These are phyloP conservation scores for Peromyscus attwateri DNA, from an alignment of 2,797 vertebrate species.

Conservation along the genomic window DNA sequence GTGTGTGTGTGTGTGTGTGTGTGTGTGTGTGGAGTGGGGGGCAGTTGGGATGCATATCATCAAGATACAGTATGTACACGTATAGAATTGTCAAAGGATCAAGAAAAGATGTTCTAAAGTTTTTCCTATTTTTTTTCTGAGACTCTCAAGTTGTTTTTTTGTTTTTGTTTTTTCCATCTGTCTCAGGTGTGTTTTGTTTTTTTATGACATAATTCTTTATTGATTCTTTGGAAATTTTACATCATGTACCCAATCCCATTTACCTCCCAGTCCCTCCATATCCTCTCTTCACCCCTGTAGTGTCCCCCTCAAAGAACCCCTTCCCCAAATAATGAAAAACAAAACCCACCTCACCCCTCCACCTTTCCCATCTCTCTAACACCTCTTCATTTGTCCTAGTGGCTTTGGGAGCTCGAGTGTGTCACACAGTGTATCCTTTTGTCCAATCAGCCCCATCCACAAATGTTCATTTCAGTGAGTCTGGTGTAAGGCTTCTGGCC, in stretches of 20 bases:
- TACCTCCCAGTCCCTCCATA: neutral
- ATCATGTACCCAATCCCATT: neutral
- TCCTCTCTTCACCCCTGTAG: neutral
- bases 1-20: neutral
- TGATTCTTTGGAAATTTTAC: neutral
- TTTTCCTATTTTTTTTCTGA: neutral
- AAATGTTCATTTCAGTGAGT: neutral
- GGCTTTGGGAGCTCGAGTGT: neutral
- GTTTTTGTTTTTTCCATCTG: neutral
- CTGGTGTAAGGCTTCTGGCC: neutral
- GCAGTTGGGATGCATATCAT: neutral
- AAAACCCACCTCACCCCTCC: neutral
- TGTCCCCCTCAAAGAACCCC: neutral
- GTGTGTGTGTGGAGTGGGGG: neutral
- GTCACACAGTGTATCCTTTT: neutral
- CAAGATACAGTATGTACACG: neutral
- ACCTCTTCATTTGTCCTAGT: neutral
- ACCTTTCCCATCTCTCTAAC: neutral
- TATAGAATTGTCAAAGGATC: neutral
- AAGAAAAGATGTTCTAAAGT: neutral
- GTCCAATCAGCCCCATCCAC: neutral
- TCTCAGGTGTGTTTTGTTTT: neutral
- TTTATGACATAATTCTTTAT: neutral
- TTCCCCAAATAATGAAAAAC: neutral
- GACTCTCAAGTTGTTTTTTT: neutral